Conservation (phyloP, 2,888 invertebrate genomes). For the Lucinisca nassula region DNA sequence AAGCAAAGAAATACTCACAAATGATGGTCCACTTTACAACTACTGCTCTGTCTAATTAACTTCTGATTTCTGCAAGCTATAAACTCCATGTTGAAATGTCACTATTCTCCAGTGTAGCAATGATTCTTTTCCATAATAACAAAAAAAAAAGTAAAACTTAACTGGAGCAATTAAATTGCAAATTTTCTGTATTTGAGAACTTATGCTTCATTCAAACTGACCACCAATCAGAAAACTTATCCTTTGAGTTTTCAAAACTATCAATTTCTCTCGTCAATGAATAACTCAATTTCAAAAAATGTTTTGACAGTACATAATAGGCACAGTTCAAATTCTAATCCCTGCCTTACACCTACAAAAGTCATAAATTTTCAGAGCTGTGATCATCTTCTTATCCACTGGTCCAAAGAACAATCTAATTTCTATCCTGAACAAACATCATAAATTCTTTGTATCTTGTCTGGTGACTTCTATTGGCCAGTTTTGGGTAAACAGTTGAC, state of each 20-base stretch:
- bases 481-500: slow-evolving; percentile 9
- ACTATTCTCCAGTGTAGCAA: no score
- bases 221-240: background rate
- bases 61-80: no score
- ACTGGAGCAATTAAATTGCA: no score
- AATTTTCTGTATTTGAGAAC: no score
- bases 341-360: background rate
- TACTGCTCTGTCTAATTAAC: no score
- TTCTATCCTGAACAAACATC: background rate
- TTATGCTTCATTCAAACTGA: background rate
- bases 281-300: background rate
- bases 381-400: background rate
- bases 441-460: background rate
- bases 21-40: no score
- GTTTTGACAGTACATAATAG: background rate
- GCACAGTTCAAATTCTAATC: background rate
- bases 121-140: no score
- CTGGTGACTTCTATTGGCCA: background rate
- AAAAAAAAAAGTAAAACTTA: no score
- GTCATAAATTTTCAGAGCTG: background rate
- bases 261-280: background rate
- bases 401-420: background rate
- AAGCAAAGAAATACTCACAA: no score
- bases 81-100: no score
- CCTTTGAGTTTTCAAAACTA: background rate